Percentiles rank a stretch among this genome's conserved stretches.
phyloP scores from a whole-genome alignment of 64 coral and sea anemone genomes.

The Montipora efflorescens region DNA sequence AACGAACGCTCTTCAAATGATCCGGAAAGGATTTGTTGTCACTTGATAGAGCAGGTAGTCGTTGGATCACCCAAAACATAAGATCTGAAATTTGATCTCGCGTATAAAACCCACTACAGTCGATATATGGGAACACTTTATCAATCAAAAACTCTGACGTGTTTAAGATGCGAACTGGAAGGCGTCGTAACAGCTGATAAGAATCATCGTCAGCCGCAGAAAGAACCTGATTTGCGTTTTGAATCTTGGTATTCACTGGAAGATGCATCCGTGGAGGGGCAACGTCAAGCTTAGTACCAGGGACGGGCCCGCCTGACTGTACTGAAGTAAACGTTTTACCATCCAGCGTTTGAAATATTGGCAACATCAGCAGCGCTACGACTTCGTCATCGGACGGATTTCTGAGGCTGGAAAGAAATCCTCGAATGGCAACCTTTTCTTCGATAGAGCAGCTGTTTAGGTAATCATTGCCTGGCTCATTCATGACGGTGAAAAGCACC shows the following conservation, averaged over 20 bases:
- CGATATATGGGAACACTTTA: constrained; percentile 87
- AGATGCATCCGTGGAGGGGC: constrained; percentile 83
- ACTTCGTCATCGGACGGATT: constrained; percentile 95
- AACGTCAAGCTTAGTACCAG: constrained; percentile 76
- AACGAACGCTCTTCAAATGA: constrained; percentile 78
- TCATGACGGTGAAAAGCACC: constrained; percentile 75
- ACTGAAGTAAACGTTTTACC: constrained; percentile 81
- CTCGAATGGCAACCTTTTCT: constrained; percentile 76
- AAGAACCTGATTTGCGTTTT: constrained; percentile 66
- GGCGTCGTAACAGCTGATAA: constrained; percentile 80
- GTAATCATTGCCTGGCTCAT: constrained; percentile 41
- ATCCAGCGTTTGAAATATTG: constrained; percentile 84
- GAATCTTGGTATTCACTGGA: constrained; percentile 49
- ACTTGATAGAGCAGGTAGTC: constrained; percentile 84
- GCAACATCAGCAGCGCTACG: constrained; percentile 81
- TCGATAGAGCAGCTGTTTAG: constrained; percentile 60
- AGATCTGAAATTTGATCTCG: constrained; percentile 80
- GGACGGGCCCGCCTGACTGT: constrained; percentile 47
- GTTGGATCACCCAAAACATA: constrained; percentile 93
- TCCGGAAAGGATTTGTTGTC: constrained; percentile 86
- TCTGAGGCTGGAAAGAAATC: constrained; percentile 82
- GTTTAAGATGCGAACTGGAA: constrained; percentile 80
- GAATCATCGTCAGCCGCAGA: constrained; percentile 83
- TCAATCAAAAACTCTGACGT: constrained; percentile 85
- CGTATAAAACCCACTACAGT: constrained; percentile 64